phyloP scores from a whole-genome alignment of 1,140 invertebrate genomes.

The Dendroctonus ponderosae region DNA sequence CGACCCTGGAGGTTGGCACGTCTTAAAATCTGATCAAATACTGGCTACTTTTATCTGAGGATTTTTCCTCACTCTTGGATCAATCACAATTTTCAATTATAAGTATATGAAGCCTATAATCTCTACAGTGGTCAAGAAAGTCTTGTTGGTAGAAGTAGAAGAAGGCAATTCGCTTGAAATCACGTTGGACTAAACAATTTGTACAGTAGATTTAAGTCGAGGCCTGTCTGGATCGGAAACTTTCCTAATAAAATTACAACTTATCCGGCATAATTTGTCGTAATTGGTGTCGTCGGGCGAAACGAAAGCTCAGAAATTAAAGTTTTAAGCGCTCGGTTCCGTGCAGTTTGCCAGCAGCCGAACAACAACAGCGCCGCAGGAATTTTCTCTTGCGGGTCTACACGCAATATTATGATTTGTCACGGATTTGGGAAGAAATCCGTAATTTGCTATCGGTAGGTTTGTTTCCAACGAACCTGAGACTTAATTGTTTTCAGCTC shows the following conservation, averaged over 20 bases:
- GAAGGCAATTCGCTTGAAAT: too few species aligned
- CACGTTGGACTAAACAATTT: conserved; percentile 6
- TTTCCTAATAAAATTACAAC: conserved; percentile 34
- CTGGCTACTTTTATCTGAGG: too few species aligned
- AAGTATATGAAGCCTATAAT: too few species aligned
- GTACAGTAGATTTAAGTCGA: conserved; percentile 2
- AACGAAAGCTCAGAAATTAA: conserved; percentile 33
- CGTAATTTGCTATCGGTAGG: too few species aligned
- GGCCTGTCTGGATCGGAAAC: conserved; percentile 27
- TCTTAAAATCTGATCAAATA: too few species aligned
- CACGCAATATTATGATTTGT: conserved; percentile 34
- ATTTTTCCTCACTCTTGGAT: too few species aligned
- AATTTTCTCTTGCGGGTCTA: conserved; percentile 4
- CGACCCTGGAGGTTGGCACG: too few species aligned
- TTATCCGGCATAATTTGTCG: conserved; percentile 32
- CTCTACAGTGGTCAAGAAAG: too few species aligned
- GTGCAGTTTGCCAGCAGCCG: conserved; percentile 16
- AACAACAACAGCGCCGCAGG: conserved; percentile 9
- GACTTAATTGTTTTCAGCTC: too few species aligned
- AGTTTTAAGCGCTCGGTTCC: conserved; percentile 32
- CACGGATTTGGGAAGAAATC: conserved; percentile 8
- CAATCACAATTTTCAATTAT: too few species aligned
- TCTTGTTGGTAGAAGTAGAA: too few species aligned
- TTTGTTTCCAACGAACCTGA: too few species aligned
- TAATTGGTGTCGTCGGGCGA: conserved; percentile 32